Conservation (phyloP, 1,140 invertebrate genomes). For the Drosophila hydei region DNA sequence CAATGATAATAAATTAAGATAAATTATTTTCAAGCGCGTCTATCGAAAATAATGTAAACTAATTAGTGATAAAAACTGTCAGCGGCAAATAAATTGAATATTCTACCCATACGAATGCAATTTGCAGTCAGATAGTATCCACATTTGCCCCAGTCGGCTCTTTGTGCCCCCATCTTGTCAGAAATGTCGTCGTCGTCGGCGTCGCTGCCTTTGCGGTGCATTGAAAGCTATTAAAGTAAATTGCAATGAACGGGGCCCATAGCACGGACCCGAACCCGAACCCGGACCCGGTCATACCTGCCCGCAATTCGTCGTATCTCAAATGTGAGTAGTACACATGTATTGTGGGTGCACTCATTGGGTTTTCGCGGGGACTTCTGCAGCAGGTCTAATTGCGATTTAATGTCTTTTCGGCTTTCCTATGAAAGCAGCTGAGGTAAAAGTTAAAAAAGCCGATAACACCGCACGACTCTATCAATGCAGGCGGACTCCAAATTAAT, state of each 20-base stretch:
- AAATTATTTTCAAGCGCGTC: conserved; percentile 55
- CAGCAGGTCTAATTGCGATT: conserved; percentile 73
- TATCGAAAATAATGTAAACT: conserved; percentile 76
- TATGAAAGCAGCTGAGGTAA: conserved; percentile 57
- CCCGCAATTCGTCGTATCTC: conserved; percentile 9
- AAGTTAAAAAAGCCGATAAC: conserved; percentile 53
- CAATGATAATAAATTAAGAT: conserved; percentile 76
- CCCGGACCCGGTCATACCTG: conserved; percentile 5
- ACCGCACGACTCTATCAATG: conserved; percentile 60
- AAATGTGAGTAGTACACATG: conserved; percentile 8
- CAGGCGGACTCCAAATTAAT: conserved; percentile 57
- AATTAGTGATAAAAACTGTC: conserved; percentile 78
- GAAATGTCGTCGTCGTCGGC: conserved; percentile 21
- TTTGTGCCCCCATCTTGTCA: conserved; percentile 38
- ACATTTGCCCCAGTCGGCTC: conserved; percentile 20
- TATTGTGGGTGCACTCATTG: not conserved
- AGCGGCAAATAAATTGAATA: conserved; percentile 77
- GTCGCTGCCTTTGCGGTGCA: conserved; percentile 69
- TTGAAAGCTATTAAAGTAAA: conserved; percentile 80
- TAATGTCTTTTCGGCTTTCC: conserved; percentile 71
- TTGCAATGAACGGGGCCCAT: conserved; percentile 55
- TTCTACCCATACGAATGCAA: conserved; percentile 49
- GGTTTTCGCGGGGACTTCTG: conserved; percentile 39
- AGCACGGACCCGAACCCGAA: not conserved
- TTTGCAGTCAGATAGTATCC: conserved; percentile 58